phyloP scores from a whole-genome alignment of 2,888 invertebrate genomes.

The Julus scandinavius region DNA sequence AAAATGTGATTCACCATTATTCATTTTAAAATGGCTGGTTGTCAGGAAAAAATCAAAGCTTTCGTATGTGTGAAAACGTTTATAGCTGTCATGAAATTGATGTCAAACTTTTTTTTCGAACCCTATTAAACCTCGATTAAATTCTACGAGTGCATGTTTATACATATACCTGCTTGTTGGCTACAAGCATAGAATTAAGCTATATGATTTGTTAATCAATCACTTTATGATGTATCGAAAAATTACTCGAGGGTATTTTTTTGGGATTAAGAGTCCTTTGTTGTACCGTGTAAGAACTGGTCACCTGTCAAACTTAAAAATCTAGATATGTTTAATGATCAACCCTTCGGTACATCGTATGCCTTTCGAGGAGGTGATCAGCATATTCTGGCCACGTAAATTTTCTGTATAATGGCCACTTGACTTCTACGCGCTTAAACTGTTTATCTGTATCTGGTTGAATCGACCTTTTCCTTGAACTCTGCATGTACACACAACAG shows the following conservation, averaged over 20 bases:
- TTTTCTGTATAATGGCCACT: slow-evolving; percentile 8
- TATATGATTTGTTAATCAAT: neutral
- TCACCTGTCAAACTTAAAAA: neutral
- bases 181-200: slow-evolving; percentile 24
- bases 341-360: neutral
- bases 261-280: neutral
- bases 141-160: neutral
- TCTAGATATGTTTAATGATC: neutral
- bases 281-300: neutral
- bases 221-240: slow-evolving; percentile 14
- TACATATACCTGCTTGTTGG: neutral
- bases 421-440: neutral
- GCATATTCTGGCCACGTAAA: slow-evolving; percentile 17
- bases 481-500: neutral
- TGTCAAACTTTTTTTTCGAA: neutral
- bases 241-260: neutral
- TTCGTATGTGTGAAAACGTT: slow-evolving; percentile 25
- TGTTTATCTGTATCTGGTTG: slow-evolving; percentile 10
- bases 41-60: neutral
- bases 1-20: slow-evolving; percentile 20
- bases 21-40: slow-evolving; percentile 12
- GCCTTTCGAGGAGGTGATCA: neutral
- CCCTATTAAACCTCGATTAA: slow-evolving; percentile 6
- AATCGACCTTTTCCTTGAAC: slow-evolving; percentile 40
- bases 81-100: slow-evolving; percentile 24